These are phyloP conservation scores for Lonchura striata DNA, from an alignment of 2,113 vertebrate species.

Conservation along the genomic window DNA sequence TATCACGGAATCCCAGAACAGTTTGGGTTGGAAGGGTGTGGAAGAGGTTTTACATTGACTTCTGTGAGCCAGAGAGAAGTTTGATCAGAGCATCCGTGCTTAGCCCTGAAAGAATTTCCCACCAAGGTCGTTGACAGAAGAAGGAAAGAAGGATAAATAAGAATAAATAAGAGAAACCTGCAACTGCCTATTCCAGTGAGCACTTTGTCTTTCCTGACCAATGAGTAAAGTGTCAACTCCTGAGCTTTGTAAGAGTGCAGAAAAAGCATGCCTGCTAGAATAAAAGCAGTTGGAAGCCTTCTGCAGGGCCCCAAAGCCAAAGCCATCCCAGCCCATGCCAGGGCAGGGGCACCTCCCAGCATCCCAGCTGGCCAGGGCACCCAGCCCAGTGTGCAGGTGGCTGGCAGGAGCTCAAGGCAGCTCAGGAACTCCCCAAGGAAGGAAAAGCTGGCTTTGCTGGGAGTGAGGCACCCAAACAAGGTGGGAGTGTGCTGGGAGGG, in stretches of 20 bases:
- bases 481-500: no score
- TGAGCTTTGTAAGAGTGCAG: not conserved
- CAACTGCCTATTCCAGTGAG: not conserved
- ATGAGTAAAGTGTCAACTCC: not conserved
- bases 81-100: not conserved
- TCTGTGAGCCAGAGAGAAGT: not conserved
- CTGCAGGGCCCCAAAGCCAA: not conserved
- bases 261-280: not conserved
- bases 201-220: not conserved
- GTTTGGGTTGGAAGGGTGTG: not conserved
- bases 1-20: fast-evolving
- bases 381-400: not conserved
- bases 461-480: no score
- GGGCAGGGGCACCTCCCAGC: not conserved
- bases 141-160: not conserved
- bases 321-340: no score
- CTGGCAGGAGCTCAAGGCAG: not conserved
- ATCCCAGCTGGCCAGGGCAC: not conserved
- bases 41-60: not conserved
- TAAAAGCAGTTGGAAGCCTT: not conserved
- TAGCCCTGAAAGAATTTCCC: not conserved
- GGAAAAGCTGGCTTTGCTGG: not conserved
- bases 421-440: not conserved
- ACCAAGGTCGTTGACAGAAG: not conserved
- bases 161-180: not conserved